Evolutionary conservation across 92 coral and sea anemone genomes (phyloP).

Genomic region (Porites lobata): DNA sequence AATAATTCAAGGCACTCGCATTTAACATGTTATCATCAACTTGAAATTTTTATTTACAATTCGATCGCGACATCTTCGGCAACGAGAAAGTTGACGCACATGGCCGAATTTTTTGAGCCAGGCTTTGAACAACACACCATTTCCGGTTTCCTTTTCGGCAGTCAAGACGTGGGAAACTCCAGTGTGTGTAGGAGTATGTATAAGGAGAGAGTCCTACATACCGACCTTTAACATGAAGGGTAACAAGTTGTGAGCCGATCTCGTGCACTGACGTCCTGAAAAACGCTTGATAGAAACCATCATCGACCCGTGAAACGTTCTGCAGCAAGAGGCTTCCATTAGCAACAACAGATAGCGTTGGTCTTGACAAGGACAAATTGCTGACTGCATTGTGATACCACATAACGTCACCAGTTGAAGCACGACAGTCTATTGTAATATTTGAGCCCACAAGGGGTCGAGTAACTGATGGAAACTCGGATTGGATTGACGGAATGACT

Average conservation of each 20-base stretch:
- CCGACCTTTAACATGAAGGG: conserved; percentile 3
- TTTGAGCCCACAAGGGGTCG: conserved; percentile 15
- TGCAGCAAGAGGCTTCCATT: conserved; percentile 37
- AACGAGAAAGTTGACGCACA: background rate
- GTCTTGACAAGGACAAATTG: background rate
- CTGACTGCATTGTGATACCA: conserved; percentile 55
- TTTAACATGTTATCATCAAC: no score
- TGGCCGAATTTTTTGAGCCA: no score
- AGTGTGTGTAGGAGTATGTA: no score
- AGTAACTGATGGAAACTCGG: conserved; percentile 1
- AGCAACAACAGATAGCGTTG: background rate
- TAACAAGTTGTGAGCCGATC: background rate
- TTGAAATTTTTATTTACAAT: background rate
- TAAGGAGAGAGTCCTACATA: background rate
- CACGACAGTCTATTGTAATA: conserved; percentile 14
- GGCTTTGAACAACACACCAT: no score
- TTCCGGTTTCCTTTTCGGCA: no score
- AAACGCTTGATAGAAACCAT: conserved; percentile 57
- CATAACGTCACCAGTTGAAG: background rate
- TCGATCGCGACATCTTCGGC: background rate
- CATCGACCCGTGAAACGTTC: background rate
- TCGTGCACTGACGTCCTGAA: conserved; percentile 1
- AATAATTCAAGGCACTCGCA: background rate
- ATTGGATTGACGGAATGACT: background rate
- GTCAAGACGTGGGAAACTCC: no score